Base-by-base conservation (phyloP, 1,140 invertebrate species). In the Eurosta solidaginis region DNA sequence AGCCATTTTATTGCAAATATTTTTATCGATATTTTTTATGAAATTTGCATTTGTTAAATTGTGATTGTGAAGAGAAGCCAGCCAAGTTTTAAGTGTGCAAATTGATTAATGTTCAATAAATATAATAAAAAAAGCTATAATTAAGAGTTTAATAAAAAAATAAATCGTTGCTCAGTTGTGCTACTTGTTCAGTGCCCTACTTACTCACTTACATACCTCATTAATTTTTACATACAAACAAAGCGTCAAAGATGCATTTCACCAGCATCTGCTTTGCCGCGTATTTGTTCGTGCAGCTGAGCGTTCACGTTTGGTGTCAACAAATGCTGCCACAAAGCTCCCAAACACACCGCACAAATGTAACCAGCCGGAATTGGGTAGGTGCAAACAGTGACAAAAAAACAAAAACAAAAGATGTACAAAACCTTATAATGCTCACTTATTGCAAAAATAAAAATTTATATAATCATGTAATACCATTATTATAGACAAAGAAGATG, bases 341-440 rank as follows among this genome's bases (percentile, higher is more conserved):
- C 40, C 59, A 68, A 68, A 68, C 59, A 7, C 59, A 68, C 40
- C 59, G 59, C 59, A 68, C 33, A 36, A 68, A 68, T 68, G 59
- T 40, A n/a, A 68, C 59, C 36, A 40, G 17, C n/a, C 40, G 59
- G 59, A 68, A 20, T 68, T n/a, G 59, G 59, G 59, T 68, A 33
- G 29, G 59, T 68, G 59, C 22, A 4, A 54, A 5, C 14, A 54
- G n/a, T n/a, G n/a, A n/a, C n/a, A 54, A 25, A 54, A 0, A 27
- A 27, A 50, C 2, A 12, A 54, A 29, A n/a, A 47, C 14, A 47
- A 47, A 17, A 47, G 4, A 47, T 47, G 12, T 17, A 47, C 14
- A 47, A 47, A 14, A 47, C 14, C 4, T 3, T 47, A 17, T 17
- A 47, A 47, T 47, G n/a, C n/a, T n/a, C n/a, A n/a, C n/a, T n/a